Base-by-base conservation (phyloP, 2,113 vertebrate species). In the Tupaia chinensis region DNA sequence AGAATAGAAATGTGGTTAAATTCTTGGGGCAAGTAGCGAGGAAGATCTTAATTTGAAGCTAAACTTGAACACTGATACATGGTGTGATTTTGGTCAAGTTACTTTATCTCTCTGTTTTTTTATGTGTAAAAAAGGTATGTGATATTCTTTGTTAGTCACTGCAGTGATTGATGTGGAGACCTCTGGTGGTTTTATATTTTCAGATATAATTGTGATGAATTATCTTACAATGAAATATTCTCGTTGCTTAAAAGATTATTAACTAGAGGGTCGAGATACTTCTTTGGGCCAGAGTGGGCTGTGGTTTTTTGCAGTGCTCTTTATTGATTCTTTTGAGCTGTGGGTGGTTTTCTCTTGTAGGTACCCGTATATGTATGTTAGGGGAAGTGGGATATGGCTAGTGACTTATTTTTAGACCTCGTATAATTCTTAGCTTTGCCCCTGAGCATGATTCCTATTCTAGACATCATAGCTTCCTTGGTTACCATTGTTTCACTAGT, bases 381-480 rank as follows among this genome's bases (percentile, higher is more conserved):
- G 58, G 95, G 89, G 91, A 96, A 87, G 81, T 88, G 81, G 74
- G 82, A 80, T 93, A 88, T 74, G 74, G 86, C 87, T 94, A 93
- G 68, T 68, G 17, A 83, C 22, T 87, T 95, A 93, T 91, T 96
- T 97, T 96, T 96, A 96, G 93, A 81, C 77, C 11, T 44, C 4
- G 5, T 23, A 53, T 87, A 69, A 89, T 20, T 87, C 81, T 92
- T 68, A 79, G 58, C 80, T 89, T 87, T 80, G 69, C 74, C 79
- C 89, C n/a, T 73, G 34, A 61, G 60, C 84, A 66, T 91, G 83
- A 72, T 58, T 60, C 54, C 56, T 22, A 69, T 94, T 92, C 56
- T 32, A 95, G 80, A 92, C 65, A 87, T 70, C 89, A 74, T 81
- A 58, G 68, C 93, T 97, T 95, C 88, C 73, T 79, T 86, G 53